These are phyloP conservation scores for Arvicola amphibius DNA, from an alignment of 2,797 vertebrate genomes.

Conservation along the genomic window DNA sequence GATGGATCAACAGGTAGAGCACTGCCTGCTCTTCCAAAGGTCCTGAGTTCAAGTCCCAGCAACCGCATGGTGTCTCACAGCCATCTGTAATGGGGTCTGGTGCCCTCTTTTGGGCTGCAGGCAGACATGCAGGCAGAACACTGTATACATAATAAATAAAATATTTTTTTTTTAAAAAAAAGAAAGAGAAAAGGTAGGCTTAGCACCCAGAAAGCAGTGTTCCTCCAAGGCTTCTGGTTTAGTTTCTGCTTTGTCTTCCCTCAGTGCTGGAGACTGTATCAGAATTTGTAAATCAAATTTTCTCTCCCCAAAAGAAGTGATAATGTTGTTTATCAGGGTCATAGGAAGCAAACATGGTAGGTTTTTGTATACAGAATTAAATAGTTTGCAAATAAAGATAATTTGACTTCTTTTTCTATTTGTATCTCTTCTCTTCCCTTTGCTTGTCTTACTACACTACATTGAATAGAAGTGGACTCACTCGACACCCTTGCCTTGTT, in stretches of 20 bases:
- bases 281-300: not conserved
- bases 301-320: rapidly evolving
- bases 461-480: not conserved
- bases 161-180: no score
- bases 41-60: no score
- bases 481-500: no score
- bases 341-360: not conserved
- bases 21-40: no score
- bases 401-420: not conserved
- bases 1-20: no score
- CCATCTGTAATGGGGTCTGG: no score
- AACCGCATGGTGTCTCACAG: no score
- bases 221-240: not conserved
- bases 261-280: not conserved
- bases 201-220: not conserved
- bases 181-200: no score
- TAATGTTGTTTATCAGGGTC: not conserved
- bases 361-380: not conserved
- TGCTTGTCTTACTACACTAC: not conserved
- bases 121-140: no score
- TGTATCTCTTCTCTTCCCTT: not conserved
- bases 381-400: not conserved
- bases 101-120: no score
- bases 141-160: no score
- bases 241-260: not conserved